Base-by-base conservation (phyloP, 2,113 vertebrate genomes). In the Gobius niger region DNA sequence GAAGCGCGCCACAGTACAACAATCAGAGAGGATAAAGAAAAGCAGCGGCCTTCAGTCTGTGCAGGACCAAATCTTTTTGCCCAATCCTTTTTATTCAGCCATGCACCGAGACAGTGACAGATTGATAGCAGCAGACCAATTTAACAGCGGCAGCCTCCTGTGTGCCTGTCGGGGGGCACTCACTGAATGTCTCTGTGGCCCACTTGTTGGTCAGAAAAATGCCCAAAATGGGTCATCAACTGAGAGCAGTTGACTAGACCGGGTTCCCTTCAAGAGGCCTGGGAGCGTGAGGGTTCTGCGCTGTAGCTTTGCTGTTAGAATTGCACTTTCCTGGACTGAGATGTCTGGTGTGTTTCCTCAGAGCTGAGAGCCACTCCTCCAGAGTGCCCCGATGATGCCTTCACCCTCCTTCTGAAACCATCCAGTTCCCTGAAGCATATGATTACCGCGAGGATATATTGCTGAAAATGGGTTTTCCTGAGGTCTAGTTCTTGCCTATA, bases 91-190 rank as follows among this genome's bases (percentile, higher is more conserved):
- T 61, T 44, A 66, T 59, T 24, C 16, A 44, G 2, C 46, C 66
- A 18, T 57, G 44, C 50, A 40, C 47, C 24, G 18, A 47, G 15
- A 50, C 9, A 53, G n/a, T 49, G 18, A 24, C 53, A 62, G 59
- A 72, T 3, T 42, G 46, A 73, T 47, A 57, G 61, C 7, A 44
- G 53, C 9, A 3, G 40, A 52, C 41, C 64, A 41, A 44, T 62
- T 62, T 62, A 62, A 62, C 61, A 63, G n/a, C 61, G 24, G 44
- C 6, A 16, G 11, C 61, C 8, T 15, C 42, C 12, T 41, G 57
- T 60, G 57, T 54, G 52, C 16, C 18, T 54, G 16, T 54, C 12
- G 18, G 52, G 8, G 54, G 11, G 19, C 9, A 19, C 53, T 12
- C 53, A 24, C 18, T 56, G 57, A 60, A 60, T 4, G 41, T 15